These are phyloP conservation scores for Hyaena hyaena DNA, from an alignment of 2,113 vertebrate species.

Conservation along the genomic window DNA sequence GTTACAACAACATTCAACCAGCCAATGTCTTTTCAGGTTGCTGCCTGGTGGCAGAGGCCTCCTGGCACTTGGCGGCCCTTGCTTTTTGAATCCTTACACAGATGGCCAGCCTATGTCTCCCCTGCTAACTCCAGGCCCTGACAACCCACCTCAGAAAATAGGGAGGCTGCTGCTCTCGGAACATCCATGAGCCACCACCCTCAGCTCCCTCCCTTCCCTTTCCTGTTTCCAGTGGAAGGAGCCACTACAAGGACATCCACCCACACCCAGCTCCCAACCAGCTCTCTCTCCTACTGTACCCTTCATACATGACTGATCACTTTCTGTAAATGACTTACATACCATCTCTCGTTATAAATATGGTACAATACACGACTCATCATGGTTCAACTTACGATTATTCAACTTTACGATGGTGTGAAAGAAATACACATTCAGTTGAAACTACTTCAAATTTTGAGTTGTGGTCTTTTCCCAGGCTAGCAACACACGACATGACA, in stretches of 20 bases:
- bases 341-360: slow-evolving; percentile 10
- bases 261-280: fast-evolving
- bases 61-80: neutral
- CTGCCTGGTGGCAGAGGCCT: neutral
- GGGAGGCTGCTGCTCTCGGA: neutral
- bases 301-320: neutral
- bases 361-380: neutral
- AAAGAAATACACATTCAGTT: neutral
- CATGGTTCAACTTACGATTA: neutral
- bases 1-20: fast-evolving
- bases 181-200: neutral
- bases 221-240: neutral
- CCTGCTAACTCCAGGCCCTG: neutral
- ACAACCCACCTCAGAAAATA: neutral
- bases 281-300: neutral
- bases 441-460: neutral
- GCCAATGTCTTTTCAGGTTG: neutral
- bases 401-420: neutral
- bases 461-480: neutral
- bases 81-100: neutral
- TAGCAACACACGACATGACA: neutral
- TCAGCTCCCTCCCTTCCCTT: too few relatives aligned
- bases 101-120: neutral
- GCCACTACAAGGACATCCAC: neutral
- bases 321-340: neutral